phyloP scores from a whole-genome alignment of 2,888 invertebrate genomes.

The Perizoma flavofasciatum region DNA sequence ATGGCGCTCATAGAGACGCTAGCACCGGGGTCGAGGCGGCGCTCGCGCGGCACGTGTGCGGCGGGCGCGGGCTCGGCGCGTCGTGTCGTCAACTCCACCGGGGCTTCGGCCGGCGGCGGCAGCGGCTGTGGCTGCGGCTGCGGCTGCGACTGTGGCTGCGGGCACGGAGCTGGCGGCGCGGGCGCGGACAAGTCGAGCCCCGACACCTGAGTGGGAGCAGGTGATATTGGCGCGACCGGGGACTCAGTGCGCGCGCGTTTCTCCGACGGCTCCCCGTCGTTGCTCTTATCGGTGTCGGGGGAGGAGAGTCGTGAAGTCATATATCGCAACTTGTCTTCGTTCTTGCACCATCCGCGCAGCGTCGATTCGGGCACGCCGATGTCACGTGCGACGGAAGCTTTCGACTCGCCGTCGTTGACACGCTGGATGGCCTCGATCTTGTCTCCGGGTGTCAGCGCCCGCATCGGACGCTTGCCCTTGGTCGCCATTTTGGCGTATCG shows the following conservation, averaged over 20 bases:
- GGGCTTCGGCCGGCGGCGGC: slow-evolving; percentile 54
- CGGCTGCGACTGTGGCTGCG: slow-evolving; percentile 40
- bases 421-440: slow-evolving; percentile 92
- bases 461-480: slow-evolving; percentile 91
- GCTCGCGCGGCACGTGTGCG: slow-evolving; percentile 59
- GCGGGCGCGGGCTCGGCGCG: slow-evolving; percentile 66
- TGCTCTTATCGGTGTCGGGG: slow-evolving; percentile 87
- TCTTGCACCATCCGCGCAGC: slow-evolving; percentile 94
- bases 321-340: slow-evolving; percentile 89
- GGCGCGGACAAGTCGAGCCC: slow-evolving; percentile 72
- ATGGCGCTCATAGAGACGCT: slow-evolving; percentile 85
- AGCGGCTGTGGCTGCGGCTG: slow-evolving; percentile 43
- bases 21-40: slow-evolving; percentile 74
- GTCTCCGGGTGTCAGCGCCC: slow-evolving; percentile 89
- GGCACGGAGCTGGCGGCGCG: slow-evolving; percentile 36
- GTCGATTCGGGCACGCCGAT: slow-evolving; percentile 95
- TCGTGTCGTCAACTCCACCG: slow-evolving; percentile 71
- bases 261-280: slow-evolving; percentile 74
- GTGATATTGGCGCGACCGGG: slow-evolving; percentile 60
- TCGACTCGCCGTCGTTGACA: slow-evolving; percentile 93
- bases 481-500: slow-evolving; percentile 84
- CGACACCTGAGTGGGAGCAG: slow-evolving; percentile 55
- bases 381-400: slow-evolving; percentile 93
- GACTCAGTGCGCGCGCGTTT: slow-evolving; percentile 76
- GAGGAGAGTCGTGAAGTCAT: slow-evolving; percentile 88